Conservation (phyloP, 2,797 vertebrate species). For the Sebastes miniatus region DNA sequence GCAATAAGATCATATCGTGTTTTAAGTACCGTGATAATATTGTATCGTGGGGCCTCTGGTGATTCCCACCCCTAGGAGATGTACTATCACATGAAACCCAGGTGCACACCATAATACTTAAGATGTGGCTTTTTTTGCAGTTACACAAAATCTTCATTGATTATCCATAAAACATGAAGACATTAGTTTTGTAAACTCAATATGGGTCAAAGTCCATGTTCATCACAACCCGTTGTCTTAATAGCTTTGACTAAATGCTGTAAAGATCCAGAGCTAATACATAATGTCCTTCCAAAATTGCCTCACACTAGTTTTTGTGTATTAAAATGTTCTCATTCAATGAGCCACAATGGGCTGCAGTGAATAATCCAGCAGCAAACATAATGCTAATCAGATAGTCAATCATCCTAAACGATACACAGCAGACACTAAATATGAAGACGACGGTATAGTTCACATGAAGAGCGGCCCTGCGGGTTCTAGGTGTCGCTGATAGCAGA, state of each 20-base stretch:
- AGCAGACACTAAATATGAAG: conserved; percentile 52
- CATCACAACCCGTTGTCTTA: not conserved
- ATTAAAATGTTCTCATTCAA: not conserved
- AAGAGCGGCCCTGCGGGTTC: conserved; percentile 51
- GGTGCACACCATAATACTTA: not conserved
- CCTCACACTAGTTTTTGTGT: not conserved
- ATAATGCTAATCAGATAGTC: conserved; percentile 60
- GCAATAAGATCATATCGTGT: too few relatives aligned
- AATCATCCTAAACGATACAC: conserved; percentile 55
- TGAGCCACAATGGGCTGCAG: conserved; percentile 5
- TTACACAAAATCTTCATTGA: not conserved
- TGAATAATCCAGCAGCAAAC: conserved; percentile 33
- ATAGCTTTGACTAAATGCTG: not conserved
- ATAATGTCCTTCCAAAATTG: not conserved
- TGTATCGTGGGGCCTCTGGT: too few relatives aligned
- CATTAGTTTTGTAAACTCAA: not conserved
- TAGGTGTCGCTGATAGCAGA: conserved; percentile 68
- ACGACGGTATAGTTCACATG: conserved; percentile 50
- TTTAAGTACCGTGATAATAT: too few relatives aligned
- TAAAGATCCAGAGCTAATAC: not conserved
- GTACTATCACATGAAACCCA: not conserved
- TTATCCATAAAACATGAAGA: not conserved
- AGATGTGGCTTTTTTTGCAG: not conserved
- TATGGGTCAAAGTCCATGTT: not conserved
- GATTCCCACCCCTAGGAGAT: too few relatives aligned